These are phyloP conservation scores for Aulostomus chinensis DNA, from an alignment of 2,797 vertebrate species.

Conservation along the genomic window DNA sequence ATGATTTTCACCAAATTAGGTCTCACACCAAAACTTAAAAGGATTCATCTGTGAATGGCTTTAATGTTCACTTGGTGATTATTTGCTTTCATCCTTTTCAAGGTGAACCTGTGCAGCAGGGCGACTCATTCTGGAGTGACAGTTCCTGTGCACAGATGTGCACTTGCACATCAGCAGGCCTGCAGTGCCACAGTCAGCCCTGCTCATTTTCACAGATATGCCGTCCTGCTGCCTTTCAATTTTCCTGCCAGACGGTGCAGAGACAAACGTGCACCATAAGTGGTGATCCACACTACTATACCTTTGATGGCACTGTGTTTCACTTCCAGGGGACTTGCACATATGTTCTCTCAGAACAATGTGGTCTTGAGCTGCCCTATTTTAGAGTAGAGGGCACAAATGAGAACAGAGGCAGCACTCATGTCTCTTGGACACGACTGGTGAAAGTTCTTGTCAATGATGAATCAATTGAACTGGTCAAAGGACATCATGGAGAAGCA, in stretches of 20 bases:
- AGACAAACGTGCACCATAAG: constrained; percentile 61
- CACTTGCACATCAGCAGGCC: constrained; percentile 47
- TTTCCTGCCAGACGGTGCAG: constrained; percentile 52
- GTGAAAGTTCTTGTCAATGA: constrained; percentile 67
- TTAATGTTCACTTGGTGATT: not conserved
- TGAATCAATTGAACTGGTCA: constrained; percentile 68
- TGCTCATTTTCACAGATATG: constrained; percentile 67
- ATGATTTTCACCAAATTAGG: too few relatives aligned
- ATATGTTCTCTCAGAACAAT: constrained; percentile 72
- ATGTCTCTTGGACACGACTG: constrained; percentile 63
- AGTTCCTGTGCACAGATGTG: constrained; percentile 58
- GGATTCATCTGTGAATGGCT: too few relatives aligned
- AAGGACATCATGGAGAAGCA: constrained; percentile 43
- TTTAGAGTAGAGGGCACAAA: constrained; percentile 76
- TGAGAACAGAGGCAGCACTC: constrained; percentile 61
- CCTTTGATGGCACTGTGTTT: constrained; percentile 66
- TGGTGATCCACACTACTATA: constrained; percentile 78
- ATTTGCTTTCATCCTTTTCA: too few relatives aligned
- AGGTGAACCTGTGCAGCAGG: constrained; percentile 38
- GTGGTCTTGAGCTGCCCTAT: constrained; percentile 29
- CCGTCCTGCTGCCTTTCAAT: constrained; percentile 24
- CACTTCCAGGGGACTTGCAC: constrained; percentile 80
- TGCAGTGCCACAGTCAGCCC: constrained; percentile 50
- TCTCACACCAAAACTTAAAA: too few relatives aligned
- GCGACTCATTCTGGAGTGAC: constrained; percentile 69